phyloP scores from a whole-genome alignment of 2,888 invertebrate species.

The Isoperla grammatica region DNA sequence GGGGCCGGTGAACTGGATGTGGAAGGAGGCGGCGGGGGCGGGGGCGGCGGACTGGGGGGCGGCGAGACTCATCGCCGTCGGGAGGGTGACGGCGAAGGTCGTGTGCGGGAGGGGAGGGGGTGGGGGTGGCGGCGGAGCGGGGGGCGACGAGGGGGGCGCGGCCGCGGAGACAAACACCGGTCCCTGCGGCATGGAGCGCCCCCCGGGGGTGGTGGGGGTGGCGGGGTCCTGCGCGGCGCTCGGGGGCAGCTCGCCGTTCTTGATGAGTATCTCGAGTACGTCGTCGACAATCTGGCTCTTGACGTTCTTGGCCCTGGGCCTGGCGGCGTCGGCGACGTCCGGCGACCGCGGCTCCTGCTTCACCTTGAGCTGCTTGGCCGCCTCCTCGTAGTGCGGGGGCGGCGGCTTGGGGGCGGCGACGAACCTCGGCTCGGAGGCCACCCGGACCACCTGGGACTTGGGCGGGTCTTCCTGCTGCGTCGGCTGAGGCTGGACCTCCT shows the following conservation, averaged over 20 bases:
- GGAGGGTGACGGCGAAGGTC: conserved; percentile 37
- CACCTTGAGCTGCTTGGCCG: conserved; percentile 53
- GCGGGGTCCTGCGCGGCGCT: conserved; percentile 74
- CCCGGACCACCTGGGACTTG: conserved; percentile 39
- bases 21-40: conserved; percentile 11
- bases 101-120: conserved; percentile 43
- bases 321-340: not conserved
- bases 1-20: conserved; percentile 23
- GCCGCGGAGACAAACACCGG: conserved; percentile 36
- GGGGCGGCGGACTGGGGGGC: not conserved
- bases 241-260: conserved; percentile 86
- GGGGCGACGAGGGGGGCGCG: conserved; percentile 20
- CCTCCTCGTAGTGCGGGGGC: conserved; percentile 67
- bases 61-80: conserved; percentile 35
- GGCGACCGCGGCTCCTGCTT: conserved; percentile 33
- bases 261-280: conserved; percentile 87
- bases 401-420: conserved; percentile 47
- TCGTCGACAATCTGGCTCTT: conserved; percentile 85
- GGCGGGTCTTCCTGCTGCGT: conserved; percentile 36
- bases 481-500: conserved; percentile 5
- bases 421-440: conserved; percentile 39
- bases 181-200: conserved; percentile 42
- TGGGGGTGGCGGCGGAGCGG: conserved; percentile 42
- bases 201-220: conserved; percentile 51
- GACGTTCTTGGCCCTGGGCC: conserved; percentile 35